Evolutionary conservation across 64 coral and sea anemone species (phyloP).

Genomic region (Montipora capricornis): DNA sequence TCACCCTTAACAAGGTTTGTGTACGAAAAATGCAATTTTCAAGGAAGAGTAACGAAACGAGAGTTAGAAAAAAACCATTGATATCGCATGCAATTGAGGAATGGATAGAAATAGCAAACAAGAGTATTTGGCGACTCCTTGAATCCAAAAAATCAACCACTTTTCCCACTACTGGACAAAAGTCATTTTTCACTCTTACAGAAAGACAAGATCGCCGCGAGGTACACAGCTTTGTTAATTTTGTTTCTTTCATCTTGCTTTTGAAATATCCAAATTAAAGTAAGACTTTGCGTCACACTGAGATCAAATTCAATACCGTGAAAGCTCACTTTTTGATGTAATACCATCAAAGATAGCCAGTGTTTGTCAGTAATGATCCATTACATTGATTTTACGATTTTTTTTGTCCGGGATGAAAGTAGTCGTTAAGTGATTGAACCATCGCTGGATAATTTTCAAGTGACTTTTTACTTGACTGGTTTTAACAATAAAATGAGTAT

Average conservation of each 20-base stretch:
- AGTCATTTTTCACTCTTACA: not conserved
- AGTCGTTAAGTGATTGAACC: not conserved
- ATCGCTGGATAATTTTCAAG: not conserved
- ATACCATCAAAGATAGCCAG: not conserved
- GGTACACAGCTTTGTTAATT: too few species aligned
- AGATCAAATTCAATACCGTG: too few species aligned
- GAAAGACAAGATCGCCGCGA: not conserved
- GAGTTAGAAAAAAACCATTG: not conserved
- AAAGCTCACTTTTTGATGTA: too few species aligned
- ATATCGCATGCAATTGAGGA: not conserved
- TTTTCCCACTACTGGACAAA: too few species aligned
- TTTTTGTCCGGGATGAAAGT: not conserved
- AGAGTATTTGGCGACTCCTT: not conserved
- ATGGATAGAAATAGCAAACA: not conserved
- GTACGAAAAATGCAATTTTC: too few species aligned
- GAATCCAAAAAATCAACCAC: not conserved
- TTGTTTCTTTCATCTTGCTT: too few species aligned
- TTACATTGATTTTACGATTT: not conserved
- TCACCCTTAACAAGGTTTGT: too few species aligned
- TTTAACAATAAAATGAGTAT: conserved; percentile 29
- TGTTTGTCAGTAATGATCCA: too few species aligned
- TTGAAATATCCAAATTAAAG: too few species aligned
- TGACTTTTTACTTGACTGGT: conserved; percentile 25
- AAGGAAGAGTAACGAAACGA: not conserved
- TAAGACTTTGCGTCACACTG: too few species aligned